Base-by-base conservation (phyloP, 64 coral and sea anemone genomes). In the Cladopsammia gracilis region DNA sequence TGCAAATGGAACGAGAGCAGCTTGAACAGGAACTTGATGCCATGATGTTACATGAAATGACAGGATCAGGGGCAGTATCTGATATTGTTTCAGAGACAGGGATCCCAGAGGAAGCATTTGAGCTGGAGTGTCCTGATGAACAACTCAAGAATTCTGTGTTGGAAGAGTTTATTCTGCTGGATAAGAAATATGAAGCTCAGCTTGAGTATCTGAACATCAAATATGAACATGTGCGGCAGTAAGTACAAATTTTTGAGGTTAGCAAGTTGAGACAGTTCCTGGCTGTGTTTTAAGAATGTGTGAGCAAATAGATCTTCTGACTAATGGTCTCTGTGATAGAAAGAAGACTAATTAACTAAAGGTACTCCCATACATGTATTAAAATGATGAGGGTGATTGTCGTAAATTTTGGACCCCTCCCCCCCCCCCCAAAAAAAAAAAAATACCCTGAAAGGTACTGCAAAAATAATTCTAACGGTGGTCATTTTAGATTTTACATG, bases 181-280 rank as follows among this genome's bases (percentile, higher is more conserved):
- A 98, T 69, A 98, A 90, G 76, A 98, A 98, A 85, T 98, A 98
- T 85, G 96, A 95, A 85, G 88, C 96, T 44, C 93, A 98, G 81
- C 79, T 98, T 20, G 93, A 98, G 10, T 98, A 89, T 48, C 64
- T 98, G 44, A 77, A 81, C 64, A 26, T 98, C 50, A 98, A 98
- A 49, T 98, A 98, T 85, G 69, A 68, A 51, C 10, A 84, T 84
- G 62, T 46, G 3, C 66, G 67, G 64, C 61, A 84, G 80, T 84
- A 51, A 84, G 88, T 70, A 62, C 7, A 72, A 5, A 5, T 5
- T 72, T 72, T 6, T 18, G 14, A 26, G 15, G 26, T 34, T 34
- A 34, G 34, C 34, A 12, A 56, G 7, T 56, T 12, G 12, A 56
- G 53, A 56, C 53, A 56, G 53, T 56, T 56, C 5, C 53, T 1